Conservation (phyloP, 1,140 invertebrate genomes). For the Nautilus pompilius region DNA sequence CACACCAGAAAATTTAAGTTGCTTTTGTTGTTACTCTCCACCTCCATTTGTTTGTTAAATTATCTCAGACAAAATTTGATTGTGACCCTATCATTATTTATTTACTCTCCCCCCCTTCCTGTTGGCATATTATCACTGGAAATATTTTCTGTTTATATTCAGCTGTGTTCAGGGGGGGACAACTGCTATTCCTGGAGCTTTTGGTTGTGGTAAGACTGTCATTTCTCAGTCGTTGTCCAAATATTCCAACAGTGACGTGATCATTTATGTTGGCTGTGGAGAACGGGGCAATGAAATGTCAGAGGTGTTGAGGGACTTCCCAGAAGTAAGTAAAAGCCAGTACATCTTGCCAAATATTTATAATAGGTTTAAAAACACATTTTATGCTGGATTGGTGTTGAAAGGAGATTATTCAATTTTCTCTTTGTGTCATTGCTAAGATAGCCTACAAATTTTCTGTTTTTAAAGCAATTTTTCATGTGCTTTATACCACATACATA, state of each 20-base stretch:
- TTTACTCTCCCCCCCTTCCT: too few species aligned
- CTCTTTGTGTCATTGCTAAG: too few species aligned
- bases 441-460: too few species aligned
- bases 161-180: conserved; percentile 98
- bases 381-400: too few species aligned
- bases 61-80: too few species aligned
- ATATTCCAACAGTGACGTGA: conserved; percentile 99
- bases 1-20: too few species aligned
- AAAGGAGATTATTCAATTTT: too few species aligned
- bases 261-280: conserved; percentile 97
- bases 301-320: conserved; percentile 97
- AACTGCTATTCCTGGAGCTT: conserved; percentile 97
- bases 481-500: neutral
- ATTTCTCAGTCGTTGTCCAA: conserved; percentile 99
- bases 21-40: too few species aligned
- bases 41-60: too few species aligned
- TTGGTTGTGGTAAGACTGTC: conserved; percentile 99
- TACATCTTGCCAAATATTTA: neutral
- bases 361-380: too few species aligned
- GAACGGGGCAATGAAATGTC: conserved; percentile 90
- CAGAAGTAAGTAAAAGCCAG: conserved; percentile 63
- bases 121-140: neutral
- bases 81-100: too few species aligned
- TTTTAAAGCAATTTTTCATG: too few species aligned
- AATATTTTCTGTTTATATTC: conserved; percentile 14